Conservation (phyloP, 2,888 invertebrate species). For the Deroplatys truncata region DNA sequence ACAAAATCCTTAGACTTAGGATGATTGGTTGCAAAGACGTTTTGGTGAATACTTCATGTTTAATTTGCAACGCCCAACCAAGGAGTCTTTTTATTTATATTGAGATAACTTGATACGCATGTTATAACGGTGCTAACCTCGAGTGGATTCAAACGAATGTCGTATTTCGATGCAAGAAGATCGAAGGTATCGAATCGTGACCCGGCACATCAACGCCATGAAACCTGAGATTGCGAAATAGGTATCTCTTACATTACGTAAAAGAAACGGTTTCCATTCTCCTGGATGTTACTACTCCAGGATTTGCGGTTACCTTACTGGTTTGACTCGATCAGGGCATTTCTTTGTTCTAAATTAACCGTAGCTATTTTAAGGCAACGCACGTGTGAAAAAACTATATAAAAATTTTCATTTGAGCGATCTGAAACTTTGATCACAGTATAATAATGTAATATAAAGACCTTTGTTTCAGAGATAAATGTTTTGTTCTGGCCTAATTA, state of each 20-base stretch:
- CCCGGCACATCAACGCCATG: background rate
- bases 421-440: too few species aligned
- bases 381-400: too few species aligned
- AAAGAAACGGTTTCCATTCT: background rate
- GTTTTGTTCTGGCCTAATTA: too few species aligned
- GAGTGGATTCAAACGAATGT: background rate
- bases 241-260: background rate
- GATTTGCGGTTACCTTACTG: background rate
- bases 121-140: background rate
- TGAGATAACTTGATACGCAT: background rate
- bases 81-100: too few species aligned
- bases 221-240: background rate
- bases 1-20: too few species aligned
- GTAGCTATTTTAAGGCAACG: background rate
- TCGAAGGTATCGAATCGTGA: background rate
- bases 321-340: background rate
- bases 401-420: too few species aligned
- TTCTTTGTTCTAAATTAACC: background rate
- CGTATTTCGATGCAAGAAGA: background rate
- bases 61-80: background rate
- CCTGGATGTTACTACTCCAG: background rate
- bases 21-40: too few species aligned
- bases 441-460: too few species aligned
- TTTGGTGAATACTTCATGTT: background rate
- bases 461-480: too few species aligned